Evolutionary conservation across 2,888 invertebrate genomes (phyloP).

Genomic region (Nomada flava): DNA sequence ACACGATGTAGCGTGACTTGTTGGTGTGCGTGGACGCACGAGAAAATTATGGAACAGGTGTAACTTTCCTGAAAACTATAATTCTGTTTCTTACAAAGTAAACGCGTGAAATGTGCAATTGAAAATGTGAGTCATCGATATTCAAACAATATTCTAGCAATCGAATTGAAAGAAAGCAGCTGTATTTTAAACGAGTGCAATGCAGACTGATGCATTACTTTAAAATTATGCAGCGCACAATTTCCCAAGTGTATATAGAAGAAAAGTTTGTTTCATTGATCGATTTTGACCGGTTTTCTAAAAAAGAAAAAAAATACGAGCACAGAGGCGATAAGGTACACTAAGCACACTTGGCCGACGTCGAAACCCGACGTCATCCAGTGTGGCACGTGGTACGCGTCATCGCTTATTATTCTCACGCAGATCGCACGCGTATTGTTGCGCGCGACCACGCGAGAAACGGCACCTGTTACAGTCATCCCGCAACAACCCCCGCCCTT

Average conservation of each 20-base stretch:
- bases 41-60: slow-evolving; percentile 42
- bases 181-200: no score
- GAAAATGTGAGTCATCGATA: background rate
- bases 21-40: slow-evolving; percentile 27
- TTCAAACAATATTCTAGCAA: background rate
- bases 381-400: slow-evolving; percentile 52
- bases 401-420: slow-evolving; percentile 60
- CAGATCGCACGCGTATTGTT: slow-evolving; percentile 45
- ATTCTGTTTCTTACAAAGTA: no score
- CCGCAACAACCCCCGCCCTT: background rate
- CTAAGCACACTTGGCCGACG: slow-evolving; percentile 32
- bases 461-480: slow-evolving; percentile 50
- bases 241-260: no score
- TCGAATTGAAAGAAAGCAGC: no score
- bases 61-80: slow-evolving; percentile 10
- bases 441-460: slow-evolving; percentile 36
- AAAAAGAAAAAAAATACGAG: background rate
- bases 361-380: slow-evolving; percentile 44
- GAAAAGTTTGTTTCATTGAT: background rate
- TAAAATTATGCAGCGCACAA: background rate
- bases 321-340: slow-evolving; percentile 20
- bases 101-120: slow-evolving; percentile 20
- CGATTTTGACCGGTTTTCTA: background rate
- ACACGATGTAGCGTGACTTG: slow-evolving; percentile 33
- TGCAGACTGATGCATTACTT: background rate